Conservation (phyloP, 1,140 invertebrate genomes). For the Heliconius hewitsoni region DNA sequence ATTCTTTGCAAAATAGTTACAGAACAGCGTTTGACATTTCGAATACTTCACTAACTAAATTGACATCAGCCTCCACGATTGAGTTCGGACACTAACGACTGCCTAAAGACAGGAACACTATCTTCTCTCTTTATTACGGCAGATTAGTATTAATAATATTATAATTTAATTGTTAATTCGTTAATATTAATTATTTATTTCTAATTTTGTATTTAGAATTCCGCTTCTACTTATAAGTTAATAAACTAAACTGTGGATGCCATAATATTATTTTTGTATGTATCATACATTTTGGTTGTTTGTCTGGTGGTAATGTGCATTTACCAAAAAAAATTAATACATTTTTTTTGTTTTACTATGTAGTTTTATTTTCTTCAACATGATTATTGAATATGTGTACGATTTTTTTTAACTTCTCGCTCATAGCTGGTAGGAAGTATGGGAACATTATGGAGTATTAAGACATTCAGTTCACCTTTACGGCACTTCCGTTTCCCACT, state of each 20-base stretch:
- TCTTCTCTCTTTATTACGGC: neutral
- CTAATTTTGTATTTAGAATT: slow-evolving; percentile 59
- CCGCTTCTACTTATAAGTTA: slow-evolving; percentile 69
- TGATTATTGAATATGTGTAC: neutral
- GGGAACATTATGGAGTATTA: too few relatives aligned
- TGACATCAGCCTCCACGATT: too few relatives aligned
- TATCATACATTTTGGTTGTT: slow-evolving; percentile 61
- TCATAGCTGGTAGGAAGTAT: too few relatives aligned
- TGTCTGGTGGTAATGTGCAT: slow-evolving; percentile 69
- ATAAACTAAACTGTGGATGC: slow-evolving; percentile 59
- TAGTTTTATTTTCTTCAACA: slow-evolving; percentile 2
- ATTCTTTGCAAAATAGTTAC: too few relatives aligned
- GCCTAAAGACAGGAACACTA: neutral
- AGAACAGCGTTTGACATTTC: too few relatives aligned
- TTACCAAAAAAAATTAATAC: slow-evolving; percentile 72
- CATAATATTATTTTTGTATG: slow-evolving; percentile 54
- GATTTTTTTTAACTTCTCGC: too few relatives aligned
- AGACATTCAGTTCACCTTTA: too few relatives aligned
- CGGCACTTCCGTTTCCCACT: too few relatives aligned
- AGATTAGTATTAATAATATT: slow-evolving; percentile 2
- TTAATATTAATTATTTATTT: slow-evolving; percentile 72
- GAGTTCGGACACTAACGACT: too few relatives aligned
- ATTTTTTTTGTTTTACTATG: slow-evolving; percentile 32
- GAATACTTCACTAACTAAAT: too few relatives aligned
- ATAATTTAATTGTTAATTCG: slow-evolving; percentile 34